These are phyloP conservation scores for Hemitrygon akajei DNA, from an alignment of 2,797 vertebrate species.

Conservation along the genomic window DNA sequence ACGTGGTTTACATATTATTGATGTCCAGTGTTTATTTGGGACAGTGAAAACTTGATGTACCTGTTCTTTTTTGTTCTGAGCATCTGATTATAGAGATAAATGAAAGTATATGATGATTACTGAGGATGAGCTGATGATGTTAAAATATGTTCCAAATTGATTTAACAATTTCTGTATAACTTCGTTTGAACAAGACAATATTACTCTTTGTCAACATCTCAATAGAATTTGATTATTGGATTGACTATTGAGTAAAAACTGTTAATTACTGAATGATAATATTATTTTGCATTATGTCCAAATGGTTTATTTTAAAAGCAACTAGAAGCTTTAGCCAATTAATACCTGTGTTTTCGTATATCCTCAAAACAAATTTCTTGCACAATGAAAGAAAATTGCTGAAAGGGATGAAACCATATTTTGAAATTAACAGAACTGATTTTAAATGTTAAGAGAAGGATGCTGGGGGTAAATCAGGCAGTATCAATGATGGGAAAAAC, in stretches of 20 bases:
- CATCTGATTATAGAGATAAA: background rate
- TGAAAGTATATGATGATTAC: background rate
- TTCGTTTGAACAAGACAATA: background rate
- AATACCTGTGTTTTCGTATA: background rate
- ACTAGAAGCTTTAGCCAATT: background rate
- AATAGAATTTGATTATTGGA: constrained; percentile 6
- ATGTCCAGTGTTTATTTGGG: background rate
- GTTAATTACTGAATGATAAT: background rate
- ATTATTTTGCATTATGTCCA: constrained; percentile 4
- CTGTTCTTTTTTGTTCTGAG: background rate
- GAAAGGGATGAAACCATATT: background rate
- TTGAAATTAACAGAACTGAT: background rate
- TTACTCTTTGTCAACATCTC: background rate
- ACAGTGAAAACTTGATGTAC: background rate
- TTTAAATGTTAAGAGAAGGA: background rate
- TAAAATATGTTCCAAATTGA: background rate
- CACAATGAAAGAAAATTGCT: background rate
- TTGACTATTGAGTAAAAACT: background rate
- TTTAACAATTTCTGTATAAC: background rate
- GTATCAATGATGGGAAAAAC: too few relatives aligned
- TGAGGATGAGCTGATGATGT: background rate
- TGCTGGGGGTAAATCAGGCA: too few relatives aligned
- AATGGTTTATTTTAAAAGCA: background rate
- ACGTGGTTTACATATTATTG: background rate
- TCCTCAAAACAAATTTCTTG: background rate